Evolutionary conservation across 2,113 vertebrate species (phyloP).

Genomic region (Hypanus sabinus): DNA sequence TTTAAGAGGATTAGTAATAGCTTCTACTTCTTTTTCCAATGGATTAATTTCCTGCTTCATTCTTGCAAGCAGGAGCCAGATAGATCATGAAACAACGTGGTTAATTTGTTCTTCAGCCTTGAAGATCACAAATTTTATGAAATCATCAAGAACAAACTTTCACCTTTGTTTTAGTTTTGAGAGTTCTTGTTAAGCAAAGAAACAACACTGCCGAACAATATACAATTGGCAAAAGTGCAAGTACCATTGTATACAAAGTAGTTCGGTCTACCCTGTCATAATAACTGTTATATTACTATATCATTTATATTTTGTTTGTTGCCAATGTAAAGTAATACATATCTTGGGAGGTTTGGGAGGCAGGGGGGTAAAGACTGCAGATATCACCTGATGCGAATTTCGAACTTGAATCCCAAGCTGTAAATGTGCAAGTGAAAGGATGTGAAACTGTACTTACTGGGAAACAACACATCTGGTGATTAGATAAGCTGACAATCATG

Average conservation of each 20-base stretch:
- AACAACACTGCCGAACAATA: not conserved
- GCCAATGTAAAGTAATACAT: not conserved
- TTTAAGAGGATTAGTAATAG: slow-evolving; percentile 11
- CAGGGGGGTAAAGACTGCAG: not conserved
- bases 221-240: not conserved
- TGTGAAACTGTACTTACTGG: not conserved
- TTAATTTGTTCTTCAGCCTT: not conserved
- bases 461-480: not conserved
- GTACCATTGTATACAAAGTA: not conserved
- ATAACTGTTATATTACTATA: not conserved
- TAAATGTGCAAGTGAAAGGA: not conserved
- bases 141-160: not conserved
- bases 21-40: not conserved
- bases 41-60: not conserved
- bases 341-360: not conserved
- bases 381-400: not conserved
- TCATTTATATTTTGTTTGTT: not conserved
- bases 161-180: not conserved
- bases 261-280: not conserved
- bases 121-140: not conserved
- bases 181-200: not conserved
- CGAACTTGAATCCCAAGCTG: no score
- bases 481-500: not conserved
- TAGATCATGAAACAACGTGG: not conserved
- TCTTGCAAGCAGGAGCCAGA: not conserved